Conservation (phyloP, 1,140 invertebrate genomes). For the Lucilia sericata region DNA sequence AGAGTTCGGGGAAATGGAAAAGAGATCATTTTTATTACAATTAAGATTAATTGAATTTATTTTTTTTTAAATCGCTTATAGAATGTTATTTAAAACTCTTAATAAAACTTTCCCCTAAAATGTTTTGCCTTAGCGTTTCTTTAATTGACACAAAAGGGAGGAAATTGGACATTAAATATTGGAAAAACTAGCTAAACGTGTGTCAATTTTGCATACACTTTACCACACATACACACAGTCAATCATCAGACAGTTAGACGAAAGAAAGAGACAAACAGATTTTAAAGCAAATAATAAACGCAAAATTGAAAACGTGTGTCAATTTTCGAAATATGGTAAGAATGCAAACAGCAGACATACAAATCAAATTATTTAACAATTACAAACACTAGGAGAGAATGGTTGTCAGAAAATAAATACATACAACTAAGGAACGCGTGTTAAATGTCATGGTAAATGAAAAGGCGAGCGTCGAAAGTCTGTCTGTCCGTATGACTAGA, state of each 20-base stretch:
- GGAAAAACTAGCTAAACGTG: not conserved
- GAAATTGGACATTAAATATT: not conserved
- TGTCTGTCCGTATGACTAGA: not conserved
- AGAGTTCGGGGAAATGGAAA: too few relatives aligned
- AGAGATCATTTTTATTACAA: too few relatives aligned
- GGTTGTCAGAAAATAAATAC: not conserved
- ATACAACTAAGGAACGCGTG: not conserved
- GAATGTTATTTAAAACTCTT: not conserved
- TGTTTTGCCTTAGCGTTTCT: not conserved
- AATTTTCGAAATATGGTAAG: not conserved
- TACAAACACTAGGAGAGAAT: constrained; percentile 9
- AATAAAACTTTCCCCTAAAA: too few relatives aligned
- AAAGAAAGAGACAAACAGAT: not conserved
- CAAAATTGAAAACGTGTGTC: constrained; percentile 32
- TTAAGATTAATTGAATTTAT: too few relatives aligned
- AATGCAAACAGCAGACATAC: not conserved
- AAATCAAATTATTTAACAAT: constrained; percentile 42
- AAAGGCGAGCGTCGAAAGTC: not conserved
- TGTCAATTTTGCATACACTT: not conserved
- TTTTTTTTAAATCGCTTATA: too few relatives aligned
- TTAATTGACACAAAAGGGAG: not conserved
- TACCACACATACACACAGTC: too few relatives aligned
- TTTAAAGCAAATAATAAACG: constrained; percentile 2
- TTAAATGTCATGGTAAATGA: constrained; percentile 19
- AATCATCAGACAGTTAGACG: too few relatives aligned